Evolutionary conservation across 2,113 vertebrate species (phyloP).

Genomic region (Pantherophis guttatus): DNA sequence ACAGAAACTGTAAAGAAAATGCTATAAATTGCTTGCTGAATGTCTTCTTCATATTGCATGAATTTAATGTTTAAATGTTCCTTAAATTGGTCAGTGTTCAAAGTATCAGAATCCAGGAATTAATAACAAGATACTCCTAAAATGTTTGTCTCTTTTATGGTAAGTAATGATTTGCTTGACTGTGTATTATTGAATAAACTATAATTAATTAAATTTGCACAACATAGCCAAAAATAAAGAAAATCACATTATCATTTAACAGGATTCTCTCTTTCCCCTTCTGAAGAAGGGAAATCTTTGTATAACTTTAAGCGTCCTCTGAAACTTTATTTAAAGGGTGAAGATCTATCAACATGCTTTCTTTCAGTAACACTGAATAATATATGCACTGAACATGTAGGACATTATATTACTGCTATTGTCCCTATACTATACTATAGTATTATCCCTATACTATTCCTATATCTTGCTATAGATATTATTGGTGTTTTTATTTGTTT

Average conservation of each 20-base stretch:
- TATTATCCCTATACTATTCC: not conserved
- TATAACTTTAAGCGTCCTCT: not conserved
- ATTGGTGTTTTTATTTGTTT: not conserved
- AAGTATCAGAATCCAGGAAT: conserved; percentile 32
- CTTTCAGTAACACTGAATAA: not conserved
- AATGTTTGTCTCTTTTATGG: not conserved
- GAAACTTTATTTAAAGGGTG: not conserved
- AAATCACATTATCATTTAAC: not conserved
- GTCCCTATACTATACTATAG: not conserved
- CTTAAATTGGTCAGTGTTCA: conserved; percentile 36
- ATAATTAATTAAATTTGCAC: not conserved
- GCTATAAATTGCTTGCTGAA: conserved; percentile 44
- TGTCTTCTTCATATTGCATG: conserved; percentile 50
- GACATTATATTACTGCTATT: not conserved
- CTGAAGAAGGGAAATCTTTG: not conserved
- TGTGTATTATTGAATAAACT: not conserved
- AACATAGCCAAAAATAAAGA: not conserved
- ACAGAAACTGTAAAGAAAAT: conserved; percentile 29
- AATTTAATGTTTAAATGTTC: conserved; percentile 7
- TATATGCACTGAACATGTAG: not conserved
- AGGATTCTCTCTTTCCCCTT: not conserved
- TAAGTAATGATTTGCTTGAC: not conserved
- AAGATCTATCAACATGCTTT: not conserved
- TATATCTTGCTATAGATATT: not conserved
- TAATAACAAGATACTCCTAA: conserved; percentile 14